Evolutionary conservation across 2,797 vertebrate species (phyloP).

Genomic region (Kryptolebias ocellatus): DNA sequence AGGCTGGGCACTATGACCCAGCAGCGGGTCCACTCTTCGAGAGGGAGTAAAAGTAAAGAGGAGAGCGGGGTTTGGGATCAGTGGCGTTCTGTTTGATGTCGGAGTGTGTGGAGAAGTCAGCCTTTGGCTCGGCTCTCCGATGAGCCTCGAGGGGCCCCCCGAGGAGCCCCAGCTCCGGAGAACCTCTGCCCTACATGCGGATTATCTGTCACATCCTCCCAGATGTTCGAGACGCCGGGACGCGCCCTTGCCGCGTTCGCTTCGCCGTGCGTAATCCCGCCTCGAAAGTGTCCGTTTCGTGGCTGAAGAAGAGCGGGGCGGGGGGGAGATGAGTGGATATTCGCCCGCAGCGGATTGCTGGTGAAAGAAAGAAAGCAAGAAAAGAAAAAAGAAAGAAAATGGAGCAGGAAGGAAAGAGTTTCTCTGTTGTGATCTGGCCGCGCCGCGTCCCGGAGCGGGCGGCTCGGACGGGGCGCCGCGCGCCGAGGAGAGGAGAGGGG

Average conservation of each 20-base stretch:
- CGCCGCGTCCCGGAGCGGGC: constrained; percentile 21
- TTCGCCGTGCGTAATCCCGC: no score
- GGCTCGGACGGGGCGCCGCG: constrained; percentile 7
- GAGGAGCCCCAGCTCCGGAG: constrained; percentile 41
- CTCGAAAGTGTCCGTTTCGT: constrained; percentile 34
- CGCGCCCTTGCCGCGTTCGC: background rate
- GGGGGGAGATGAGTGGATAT: constrained; percentile 41
- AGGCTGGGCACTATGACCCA: constrained; percentile 82
- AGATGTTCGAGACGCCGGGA: constrained; percentile 53
- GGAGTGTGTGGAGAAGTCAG: constrained; percentile 68
- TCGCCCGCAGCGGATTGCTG: constrained; percentile 4
- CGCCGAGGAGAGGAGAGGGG: constrained; percentile 10
- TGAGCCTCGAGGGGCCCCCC: constrained; percentile 59
- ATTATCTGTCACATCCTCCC: constrained; percentile 58
- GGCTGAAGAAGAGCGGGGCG: constrained; percentile 13
- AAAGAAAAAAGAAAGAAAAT: constrained; percentile 2
- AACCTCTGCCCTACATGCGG: constrained; percentile 59
- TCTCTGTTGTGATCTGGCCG: constrained; percentile 2
- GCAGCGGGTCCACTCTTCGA: constrained; percentile 60
- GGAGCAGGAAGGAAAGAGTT: constrained; percentile 12
- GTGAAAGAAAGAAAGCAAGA: background rate
- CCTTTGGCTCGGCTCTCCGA: constrained; percentile 53
- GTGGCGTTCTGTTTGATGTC: constrained; percentile 74
- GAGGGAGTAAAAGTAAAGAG: constrained; percentile 28
- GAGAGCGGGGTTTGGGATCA: constrained; percentile 54